phyloP scores from a whole-genome alignment of 2,888 invertebrate genomes.

The Panzeria rudis region DNA sequence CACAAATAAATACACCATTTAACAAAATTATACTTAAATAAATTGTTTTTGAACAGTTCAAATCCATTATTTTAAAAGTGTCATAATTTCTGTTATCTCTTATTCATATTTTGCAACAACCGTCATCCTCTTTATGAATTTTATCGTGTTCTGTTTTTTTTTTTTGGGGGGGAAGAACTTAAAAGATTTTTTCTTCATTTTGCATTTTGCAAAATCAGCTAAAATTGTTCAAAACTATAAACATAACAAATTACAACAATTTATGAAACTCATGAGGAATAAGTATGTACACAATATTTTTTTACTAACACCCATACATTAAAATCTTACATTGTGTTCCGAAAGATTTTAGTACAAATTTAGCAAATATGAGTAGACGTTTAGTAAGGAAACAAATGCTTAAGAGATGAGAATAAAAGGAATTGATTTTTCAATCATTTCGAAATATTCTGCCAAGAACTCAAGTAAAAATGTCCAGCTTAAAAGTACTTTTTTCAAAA shows the following conservation, averaged over 20 bases:
- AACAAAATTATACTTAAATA: conserved; percentile 52
- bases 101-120: conserved; percentile 51
- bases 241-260: conserved; percentile 71
- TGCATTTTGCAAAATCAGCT: conserved; percentile 72
- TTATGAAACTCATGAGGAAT: conserved; percentile 69
- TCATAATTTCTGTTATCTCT: conserved; percentile 67
- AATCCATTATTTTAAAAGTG: conserved; percentile 64
- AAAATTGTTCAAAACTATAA: conserved; percentile 73
- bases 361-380: conserved; percentile 11
- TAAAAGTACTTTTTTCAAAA: neutral
- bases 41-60: conserved; percentile 56
- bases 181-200: conserved; percentile 19
- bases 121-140: conserved; percentile 27
- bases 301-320: conserved; percentile 2
- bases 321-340: neutral
- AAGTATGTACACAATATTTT: neutral
- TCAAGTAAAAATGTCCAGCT: too few relatives aligned
- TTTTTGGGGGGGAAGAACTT: conserved; percentile 32
- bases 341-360: conserved; percentile 10
- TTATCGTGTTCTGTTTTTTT: conserved; percentile 18
- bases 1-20: conserved; percentile 54
- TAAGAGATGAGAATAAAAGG: conserved; percentile 9
- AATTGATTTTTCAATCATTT: too few relatives aligned
- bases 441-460: too few relatives aligned
- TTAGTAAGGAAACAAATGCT: conserved; percentile 19